Conservation (phyloP, 2,888 invertebrate species). For the Drosophila phalerata region DNA sequence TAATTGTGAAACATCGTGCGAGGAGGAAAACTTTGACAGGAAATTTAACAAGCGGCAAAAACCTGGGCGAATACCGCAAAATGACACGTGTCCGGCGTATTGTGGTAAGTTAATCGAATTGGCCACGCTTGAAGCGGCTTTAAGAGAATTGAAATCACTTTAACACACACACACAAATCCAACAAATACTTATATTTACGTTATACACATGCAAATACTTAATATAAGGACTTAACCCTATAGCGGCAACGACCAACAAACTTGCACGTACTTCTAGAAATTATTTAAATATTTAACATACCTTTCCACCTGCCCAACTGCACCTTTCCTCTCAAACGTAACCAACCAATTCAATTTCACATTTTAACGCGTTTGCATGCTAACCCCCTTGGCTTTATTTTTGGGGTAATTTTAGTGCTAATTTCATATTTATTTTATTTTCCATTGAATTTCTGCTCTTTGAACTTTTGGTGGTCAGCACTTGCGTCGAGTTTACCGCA, state of each 20-base stretch:
- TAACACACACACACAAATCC: constrained; percentile 6
- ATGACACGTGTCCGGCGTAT: constrained; percentile 83
- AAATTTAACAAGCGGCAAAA: constrained; percentile 52
- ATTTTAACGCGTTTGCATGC: constrained; percentile 75
- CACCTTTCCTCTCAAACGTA: constrained; percentile 1
- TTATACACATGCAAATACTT: constrained; percentile 15
- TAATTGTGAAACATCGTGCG: constrained; percentile 2
- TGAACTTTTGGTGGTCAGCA: constrained; percentile 48
- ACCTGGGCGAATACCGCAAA: constrained; percentile 75
- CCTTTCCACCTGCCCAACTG: not conserved
- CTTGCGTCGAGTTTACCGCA: not conserved
- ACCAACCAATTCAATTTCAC: constrained; percentile 48
- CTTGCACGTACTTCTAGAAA: constrained; percentile 35
- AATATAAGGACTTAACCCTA: constrained; percentile 17
- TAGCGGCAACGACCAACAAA: constrained; percentile 21
- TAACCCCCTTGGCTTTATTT: constrained; percentile 32
- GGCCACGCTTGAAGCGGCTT: constrained; percentile 15
- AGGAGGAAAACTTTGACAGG: not conserved
- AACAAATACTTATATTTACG: constrained; percentile 3
- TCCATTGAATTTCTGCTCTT: constrained; percentile 42
- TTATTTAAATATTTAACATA: constrained; percentile 49
- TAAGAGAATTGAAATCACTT: constrained; percentile 7
- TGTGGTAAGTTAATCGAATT: constrained; percentile 72
- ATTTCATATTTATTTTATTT: constrained; percentile 61
- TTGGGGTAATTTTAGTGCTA: constrained; percentile 39